Conservation (phyloP, 2,888 invertebrate genomes). For the Papilio protenor region DNA sequence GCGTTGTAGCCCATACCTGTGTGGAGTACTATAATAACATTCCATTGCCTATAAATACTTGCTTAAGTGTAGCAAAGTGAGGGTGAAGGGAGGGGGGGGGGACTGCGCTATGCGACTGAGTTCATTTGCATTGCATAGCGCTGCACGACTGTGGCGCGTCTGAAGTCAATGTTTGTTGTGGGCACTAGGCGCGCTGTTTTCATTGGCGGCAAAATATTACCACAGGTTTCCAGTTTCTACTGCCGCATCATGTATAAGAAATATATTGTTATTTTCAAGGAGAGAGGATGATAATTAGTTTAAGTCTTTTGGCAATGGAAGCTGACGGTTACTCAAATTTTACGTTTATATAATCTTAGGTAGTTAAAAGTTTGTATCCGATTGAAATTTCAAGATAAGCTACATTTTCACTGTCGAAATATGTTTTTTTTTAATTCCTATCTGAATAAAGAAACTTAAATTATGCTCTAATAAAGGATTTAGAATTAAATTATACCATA, state of each 20-base stretch:
- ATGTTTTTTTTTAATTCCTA: not conserved
- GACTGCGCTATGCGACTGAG: constrained; percentile 54
- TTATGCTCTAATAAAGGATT: not conserved
- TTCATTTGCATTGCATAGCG: constrained; percentile 79
- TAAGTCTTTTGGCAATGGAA: not conserved
- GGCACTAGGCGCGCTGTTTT: not conserved
- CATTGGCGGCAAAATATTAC: constrained; percentile 8
- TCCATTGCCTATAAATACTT: constrained; percentile 74
- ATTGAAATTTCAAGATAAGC: not conserved
- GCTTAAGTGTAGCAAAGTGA: constrained; percentile 61
- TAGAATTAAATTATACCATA: not conserved
- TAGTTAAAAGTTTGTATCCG: not conserved
- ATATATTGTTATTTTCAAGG: not conserved
- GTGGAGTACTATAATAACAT: constrained; percentile 72
- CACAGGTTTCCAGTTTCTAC: not conserved
- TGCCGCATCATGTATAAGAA: not conserved
- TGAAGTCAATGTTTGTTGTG: constrained; percentile 14
- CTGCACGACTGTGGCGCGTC: constrained; percentile 51
- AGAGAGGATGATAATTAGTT: no score
- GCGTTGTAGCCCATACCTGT: constrained; percentile 57
- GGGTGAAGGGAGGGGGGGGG: constrained; percentile 53
- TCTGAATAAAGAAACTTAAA: not conserved
- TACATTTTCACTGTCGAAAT: not conserved
- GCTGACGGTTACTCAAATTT: not conserved
- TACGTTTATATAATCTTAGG: not conserved